phyloP scores from a whole-genome alignment of 2,113 vertebrate genomes.

The Pygoscelis adeliae region DNA sequence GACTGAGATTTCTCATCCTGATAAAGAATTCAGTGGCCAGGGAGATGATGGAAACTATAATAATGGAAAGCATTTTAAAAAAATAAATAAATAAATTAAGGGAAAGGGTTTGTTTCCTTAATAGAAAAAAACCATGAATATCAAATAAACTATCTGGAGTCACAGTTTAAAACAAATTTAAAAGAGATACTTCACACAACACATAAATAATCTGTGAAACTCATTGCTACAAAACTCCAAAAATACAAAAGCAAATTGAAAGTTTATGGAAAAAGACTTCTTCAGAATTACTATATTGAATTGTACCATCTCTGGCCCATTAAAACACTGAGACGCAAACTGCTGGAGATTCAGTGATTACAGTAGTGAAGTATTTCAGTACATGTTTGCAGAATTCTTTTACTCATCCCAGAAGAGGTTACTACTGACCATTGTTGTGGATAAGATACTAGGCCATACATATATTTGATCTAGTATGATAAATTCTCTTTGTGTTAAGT shows the following conservation, averaged over 20 bases:
- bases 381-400: background rate
- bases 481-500: background rate
- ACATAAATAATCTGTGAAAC: background rate
- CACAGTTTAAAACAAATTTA: background rate
- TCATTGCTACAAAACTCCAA: background rate
- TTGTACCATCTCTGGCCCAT: background rate
- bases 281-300: background rate
- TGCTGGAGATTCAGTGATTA: background rate
- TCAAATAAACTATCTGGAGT: background rate
- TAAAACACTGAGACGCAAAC: background rate
- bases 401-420: background rate
- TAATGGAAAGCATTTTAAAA: background rate
- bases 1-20: background rate
- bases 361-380: background rate
- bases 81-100: background rate
- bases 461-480: background rate
- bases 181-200: background rate
- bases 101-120: background rate
- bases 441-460: background rate
- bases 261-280: background rate
- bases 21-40: background rate
- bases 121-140: background rate
- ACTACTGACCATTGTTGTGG: too few species aligned
- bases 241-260: background rate
- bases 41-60: background rate